Conservation (phyloP, 2,797 vertebrate genomes). For the Adrianichthys oophorus region DNA sequence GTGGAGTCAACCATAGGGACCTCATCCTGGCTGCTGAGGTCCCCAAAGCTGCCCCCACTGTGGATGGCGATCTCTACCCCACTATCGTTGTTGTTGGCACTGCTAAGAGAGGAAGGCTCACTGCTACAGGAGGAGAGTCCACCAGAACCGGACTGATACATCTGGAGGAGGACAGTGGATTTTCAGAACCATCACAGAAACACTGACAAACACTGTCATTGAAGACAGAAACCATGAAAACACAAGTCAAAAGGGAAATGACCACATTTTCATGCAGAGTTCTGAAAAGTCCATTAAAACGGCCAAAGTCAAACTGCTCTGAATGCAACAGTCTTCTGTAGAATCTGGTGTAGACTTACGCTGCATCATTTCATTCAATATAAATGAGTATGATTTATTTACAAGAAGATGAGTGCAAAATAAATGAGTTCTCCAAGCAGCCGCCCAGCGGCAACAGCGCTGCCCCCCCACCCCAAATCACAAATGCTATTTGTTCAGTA, state of each 20-base stretch:
- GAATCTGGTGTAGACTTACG: conserved; percentile 46
- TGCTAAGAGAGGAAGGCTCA: conserved; percentile 95
- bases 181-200: conserved; percentile 1
- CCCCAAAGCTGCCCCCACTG: conserved; percentile 95
- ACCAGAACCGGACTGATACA: conserved; percentile 97
- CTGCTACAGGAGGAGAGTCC: conserved; percentile 98
- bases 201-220: neutral
- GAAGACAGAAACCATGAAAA: neutral
- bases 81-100: conserved; percentile 96
- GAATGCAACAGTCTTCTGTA: conserved; percentile 55
- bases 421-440: conserved; percentile 49
- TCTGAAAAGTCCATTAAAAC: conserved; percentile 14
- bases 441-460: conserved; percentile 40
- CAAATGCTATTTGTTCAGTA: conserved; percentile 63
- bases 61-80: conserved; percentile 95
- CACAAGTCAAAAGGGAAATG: conserved; percentile 14
- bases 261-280: no score
- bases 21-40: conserved; percentile 89
- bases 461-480: conserved; percentile 60
- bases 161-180: conserved; percentile 70
- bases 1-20: conserved; percentile 89
- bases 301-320: conserved; percentile 34
- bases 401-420: conserved; percentile 38
- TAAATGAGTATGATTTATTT: conserved; percentile 60
- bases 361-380: conserved; percentile 45